Conservation (phyloP, 2,888 invertebrate species). For the Drosophila infuscata region DNA sequence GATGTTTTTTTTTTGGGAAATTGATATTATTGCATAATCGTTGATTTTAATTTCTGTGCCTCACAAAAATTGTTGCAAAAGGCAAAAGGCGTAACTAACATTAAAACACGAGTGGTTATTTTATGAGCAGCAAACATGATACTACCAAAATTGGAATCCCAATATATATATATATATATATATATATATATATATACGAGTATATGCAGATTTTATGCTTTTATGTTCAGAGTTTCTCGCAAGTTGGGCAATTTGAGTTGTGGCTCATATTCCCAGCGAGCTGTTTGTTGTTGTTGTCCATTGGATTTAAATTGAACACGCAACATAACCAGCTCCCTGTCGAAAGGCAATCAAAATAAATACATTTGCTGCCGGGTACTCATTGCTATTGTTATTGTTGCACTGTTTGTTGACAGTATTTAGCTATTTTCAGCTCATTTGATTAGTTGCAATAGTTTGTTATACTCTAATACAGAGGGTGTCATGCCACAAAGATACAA, state of each 20-base stretch:
- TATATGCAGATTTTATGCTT: constrained; percentile 37
- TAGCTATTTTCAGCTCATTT: constrained; percentile 23
- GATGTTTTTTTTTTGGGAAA: constrained; percentile 33
- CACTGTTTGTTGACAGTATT: constrained; percentile 13
- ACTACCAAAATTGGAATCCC: constrained; percentile 23
- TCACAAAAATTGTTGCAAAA: constrained; percentile 29
- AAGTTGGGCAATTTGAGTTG: constrained; percentile 10
- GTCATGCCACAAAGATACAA: not conserved
- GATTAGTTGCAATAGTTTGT: constrained; percentile 24
- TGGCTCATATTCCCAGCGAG: constrained; percentile 18
- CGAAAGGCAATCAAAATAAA: constrained; percentile 51
- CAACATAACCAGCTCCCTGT: constrained; percentile 32
- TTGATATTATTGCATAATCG: constrained; percentile 56
- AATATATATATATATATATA: constrained; percentile 1
- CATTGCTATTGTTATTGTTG: constrained; percentile 11
- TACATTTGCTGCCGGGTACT: constrained; percentile 9
- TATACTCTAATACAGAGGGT: not conserved
- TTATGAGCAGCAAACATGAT: constrained; percentile 55
- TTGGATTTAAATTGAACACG: constrained; percentile 47
- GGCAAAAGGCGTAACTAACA: constrained; percentile 9
- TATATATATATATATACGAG: not conserved
- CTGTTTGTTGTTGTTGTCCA: constrained; percentile 33
- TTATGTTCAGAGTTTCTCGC: constrained; percentile 2
- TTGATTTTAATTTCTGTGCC: constrained; percentile 32
- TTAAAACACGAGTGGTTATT: constrained; percentile 32